Evolutionary conservation across 2,113 vertebrate genomes (phyloP).

Genomic region (Oostethus manadensis): DNA sequence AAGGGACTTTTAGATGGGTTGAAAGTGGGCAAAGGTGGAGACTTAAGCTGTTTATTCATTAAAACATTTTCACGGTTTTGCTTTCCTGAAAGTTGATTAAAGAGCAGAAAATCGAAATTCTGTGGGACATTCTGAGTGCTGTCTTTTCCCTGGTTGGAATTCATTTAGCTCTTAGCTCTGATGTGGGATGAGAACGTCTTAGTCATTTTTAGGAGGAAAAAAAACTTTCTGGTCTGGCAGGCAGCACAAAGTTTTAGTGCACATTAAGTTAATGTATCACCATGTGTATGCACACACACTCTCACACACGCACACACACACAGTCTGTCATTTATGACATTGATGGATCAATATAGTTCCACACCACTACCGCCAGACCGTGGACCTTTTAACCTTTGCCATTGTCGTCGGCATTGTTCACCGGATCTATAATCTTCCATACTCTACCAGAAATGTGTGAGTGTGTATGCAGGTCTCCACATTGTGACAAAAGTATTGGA

Average conservation of each 20-base stretch:
- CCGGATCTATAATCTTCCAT: conserved; percentile 57
- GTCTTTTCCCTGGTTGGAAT: neutral
- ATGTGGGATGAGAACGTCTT: neutral
- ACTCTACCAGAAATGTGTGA: conserved; percentile 21
- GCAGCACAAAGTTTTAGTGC: conserved; percentile 35
- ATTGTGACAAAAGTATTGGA: too few relatives aligned
- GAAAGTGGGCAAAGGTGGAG: too few relatives aligned
- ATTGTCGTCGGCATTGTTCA: conserved; percentile 50
- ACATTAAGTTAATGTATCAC: conserved; percentile 63
- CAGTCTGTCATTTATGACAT: conserved; percentile 31
- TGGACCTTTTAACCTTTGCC: conserved; percentile 38
- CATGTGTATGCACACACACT: neutral
- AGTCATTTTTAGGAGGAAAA: neutral
- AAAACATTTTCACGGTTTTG: too few relatives aligned
- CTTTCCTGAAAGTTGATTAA: too few relatives aligned
- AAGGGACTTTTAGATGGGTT: too few relatives aligned
- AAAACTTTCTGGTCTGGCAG: conserved; percentile 14
- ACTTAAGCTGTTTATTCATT: too few relatives aligned
- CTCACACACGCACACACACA: conserved; percentile 12
- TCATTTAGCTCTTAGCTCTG: neutral
- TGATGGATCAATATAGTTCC: conserved; percentile 58
- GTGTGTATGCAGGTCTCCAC: neutral
- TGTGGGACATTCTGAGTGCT: neutral
- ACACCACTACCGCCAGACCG: conserved; percentile 38
- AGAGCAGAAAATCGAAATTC: too few relatives aligned